Evolutionary conservation across 2,113 vertebrate species (phyloP).

Genomic region (Rattus norvegicus): GRCr8 NC_086033.1:74211001-74211500

Average conservation of each 20-base stretch:
- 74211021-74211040: too few relatives aligned
- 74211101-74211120: background rate
- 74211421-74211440: background rate
- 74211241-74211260: background rate
- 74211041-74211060: too few relatives aligned
- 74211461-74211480: background rate
- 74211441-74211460: background rate
- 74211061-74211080: background rate
- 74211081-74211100: background rate
- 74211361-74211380: background rate
- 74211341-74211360: background rate
- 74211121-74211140: background rate
- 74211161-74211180: too few relatives aligned
- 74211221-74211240: background rate
- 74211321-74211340: background rate
- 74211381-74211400: background rate
- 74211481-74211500: background rate
- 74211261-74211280: background rate
- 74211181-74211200: background rate
- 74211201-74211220: background rate
- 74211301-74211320: background rate
- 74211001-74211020: too few relatives aligned
- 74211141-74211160: background rate
- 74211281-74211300: background rate
- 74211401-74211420: background rate